Percentiles rank a stretch among this genome's conserved stretches.
phyloP scores from a whole-genome alignment of 1,140 invertebrate species.

The Chelonus insularis region DNA sequence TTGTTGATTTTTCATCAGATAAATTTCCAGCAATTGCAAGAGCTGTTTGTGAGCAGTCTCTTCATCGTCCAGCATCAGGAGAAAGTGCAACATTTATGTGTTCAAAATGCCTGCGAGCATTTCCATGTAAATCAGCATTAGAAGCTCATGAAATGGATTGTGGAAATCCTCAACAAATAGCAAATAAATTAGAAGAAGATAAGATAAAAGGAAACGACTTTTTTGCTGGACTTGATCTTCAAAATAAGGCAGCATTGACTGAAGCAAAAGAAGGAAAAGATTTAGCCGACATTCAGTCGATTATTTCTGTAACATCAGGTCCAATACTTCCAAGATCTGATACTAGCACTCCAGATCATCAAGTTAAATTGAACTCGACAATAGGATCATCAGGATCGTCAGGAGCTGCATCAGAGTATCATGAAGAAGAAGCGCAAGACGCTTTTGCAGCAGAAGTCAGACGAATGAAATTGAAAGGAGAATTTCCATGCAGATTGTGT shows the following conservation, averaged over 20 bases:
- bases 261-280: conserved; percentile 65
- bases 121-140: conserved; percentile 73
- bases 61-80: conserved; percentile 65
- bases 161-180: conserved; percentile 32
- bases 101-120: conserved; percentile 70
- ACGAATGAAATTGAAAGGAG: conserved; percentile 82
- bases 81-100: conserved; percentile 71
- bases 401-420: conserved; percentile 48
- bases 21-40: conserved; percentile 80
- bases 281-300: conserved; percentile 82
- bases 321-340: conserved; percentile 60
- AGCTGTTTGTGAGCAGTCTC: conserved; percentile 70
- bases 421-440: conserved; percentile 78
- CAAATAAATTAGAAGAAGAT: conserved; percentile 47
- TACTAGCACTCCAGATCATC: conserved; percentile 49
- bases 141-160: conserved; percentile 69
- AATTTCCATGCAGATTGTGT: conserved; percentile 88
- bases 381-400: conserved; percentile 50
- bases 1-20: conserved; percentile 75
- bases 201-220: conserved; percentile 73
- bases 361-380: conserved; percentile 41
- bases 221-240: conserved; percentile 77
- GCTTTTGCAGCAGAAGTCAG: conserved; percentile 78
- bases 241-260: conserved; percentile 64
- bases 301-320: conserved; percentile 73